A percentile compares a stretch with the other conserved stretches of the same genome.
These are phyloP conservation scores for Equus przewalskii DNA, from an alignment of 2,113 vertebrate genomes.

Conservation along the genomic window DNA sequence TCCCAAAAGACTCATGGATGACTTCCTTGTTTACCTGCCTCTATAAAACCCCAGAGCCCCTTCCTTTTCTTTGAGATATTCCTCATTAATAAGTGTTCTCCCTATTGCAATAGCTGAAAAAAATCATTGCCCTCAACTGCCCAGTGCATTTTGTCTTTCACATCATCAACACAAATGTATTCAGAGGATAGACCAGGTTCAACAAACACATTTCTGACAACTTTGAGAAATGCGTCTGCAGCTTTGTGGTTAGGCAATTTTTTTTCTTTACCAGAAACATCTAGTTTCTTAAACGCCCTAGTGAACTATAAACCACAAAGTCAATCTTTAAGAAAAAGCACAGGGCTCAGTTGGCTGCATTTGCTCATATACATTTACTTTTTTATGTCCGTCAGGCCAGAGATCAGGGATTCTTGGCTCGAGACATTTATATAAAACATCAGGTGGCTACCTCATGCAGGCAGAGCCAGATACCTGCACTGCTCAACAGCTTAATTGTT, in stretches of 20 bases:
- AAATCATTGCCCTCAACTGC: conserved; percentile 31
- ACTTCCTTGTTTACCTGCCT: conserved; percentile 33
- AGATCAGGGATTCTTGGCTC: conserved; percentile 24
- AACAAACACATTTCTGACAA: conserved; percentile 53
- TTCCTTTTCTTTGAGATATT: conserved; percentile 51
- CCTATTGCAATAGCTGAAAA: conserved; percentile 8
- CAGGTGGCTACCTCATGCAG: not conserved
- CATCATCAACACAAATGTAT: conserved; percentile 16
- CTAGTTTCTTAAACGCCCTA: conserved; percentile 50
- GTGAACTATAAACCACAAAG: conserved; percentile 29
- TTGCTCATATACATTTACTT: not conserved
- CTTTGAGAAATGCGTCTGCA: conserved; percentile 20
- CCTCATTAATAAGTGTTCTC: conserved; percentile 19
- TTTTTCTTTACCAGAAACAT: conserved; percentile 48
- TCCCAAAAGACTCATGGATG: not conserved
- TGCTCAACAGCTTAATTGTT: conserved; percentile 6
- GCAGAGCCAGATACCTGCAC: not conserved
- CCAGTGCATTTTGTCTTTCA: conserved; percentile 58
- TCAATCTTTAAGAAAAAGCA: conserved; percentile 53
- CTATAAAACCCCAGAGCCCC: not conserved
- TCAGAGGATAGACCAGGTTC: not conserved
- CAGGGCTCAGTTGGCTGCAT: conserved; percentile 19
- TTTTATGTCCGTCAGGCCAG: conserved; percentile 23
- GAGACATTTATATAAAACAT: conserved; percentile 5
- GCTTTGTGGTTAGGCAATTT: not conserved